A percentile compares a stretch with the other conserved stretches of the same genome.
phyloP scores from a whole-genome alignment of 1,140 invertebrate species.

The Eriocheir sinensis region DNA sequence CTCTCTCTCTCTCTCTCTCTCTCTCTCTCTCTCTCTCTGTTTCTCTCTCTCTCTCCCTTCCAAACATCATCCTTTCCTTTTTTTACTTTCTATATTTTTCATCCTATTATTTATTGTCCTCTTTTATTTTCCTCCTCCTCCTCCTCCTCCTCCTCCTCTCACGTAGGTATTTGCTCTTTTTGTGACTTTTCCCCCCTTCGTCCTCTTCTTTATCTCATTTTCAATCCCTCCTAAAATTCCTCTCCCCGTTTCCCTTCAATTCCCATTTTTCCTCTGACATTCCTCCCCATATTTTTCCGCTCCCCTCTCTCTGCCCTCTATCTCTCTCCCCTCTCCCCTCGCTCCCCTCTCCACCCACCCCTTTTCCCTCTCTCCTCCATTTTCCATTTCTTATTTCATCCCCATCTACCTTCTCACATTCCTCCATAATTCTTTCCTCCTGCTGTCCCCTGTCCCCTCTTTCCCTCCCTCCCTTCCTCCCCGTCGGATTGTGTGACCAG shows the following conservation, averaged over 20 bases:
- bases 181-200: background rate
- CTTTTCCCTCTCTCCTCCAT: background rate
- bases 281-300: too few relatives aligned
- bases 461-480: background rate
- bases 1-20: constrained; percentile 4
- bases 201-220: background rate
- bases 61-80: too few relatives aligned
- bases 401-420: constrained; percentile 23
- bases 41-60: background rate
- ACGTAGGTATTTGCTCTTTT: background rate
- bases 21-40: background rate
- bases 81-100: too few relatives aligned
- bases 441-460: background rate
- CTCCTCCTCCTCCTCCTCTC: background rate
- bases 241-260: too few relatives aligned
- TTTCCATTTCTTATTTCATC: background rate
- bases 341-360: background rate
- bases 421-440: background rate
- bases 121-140: background rate
- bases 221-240: background rate
- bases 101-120: too few relatives aligned
- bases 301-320: background rate
- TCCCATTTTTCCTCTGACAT: too few relatives aligned
- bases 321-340: background rate
- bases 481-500: background rate